phyloP scores from a whole-genome alignment of 1,140 invertebrate genomes.

The Chrysopa pallens region DNA sequence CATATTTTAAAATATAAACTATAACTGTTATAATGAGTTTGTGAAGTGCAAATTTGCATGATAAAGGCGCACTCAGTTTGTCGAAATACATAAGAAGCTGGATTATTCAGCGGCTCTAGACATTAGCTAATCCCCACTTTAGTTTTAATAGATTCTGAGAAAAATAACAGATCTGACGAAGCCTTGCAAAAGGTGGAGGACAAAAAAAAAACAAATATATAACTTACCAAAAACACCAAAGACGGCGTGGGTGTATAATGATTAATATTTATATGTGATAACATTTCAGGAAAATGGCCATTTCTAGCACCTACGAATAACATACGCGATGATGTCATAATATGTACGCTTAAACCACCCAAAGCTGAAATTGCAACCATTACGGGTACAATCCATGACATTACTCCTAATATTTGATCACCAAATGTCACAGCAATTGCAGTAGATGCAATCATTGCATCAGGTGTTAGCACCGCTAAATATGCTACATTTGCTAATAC shows the following conservation, averaged over 20 bases:
- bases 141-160: too few species aligned
- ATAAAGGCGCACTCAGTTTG: too few species aligned
- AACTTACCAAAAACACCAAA: conserved; percentile 62
- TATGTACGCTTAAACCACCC: conserved; percentile 72
- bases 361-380: conserved; percentile 74
- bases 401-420: conserved; percentile 46
- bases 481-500: conserved; percentile 87
- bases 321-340: conserved; percentile 78
- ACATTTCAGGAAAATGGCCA: conserved; percentile 68
- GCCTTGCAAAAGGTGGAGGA: conserved; percentile 1
- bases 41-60: too few species aligned
- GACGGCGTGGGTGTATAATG: conserved; percentile 71
- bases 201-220: conserved; percentile 1
- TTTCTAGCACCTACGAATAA: conserved; percentile 83
- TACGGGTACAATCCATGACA: conserved; percentile 63
- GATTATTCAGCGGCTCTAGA: too few species aligned
- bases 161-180: neutral
- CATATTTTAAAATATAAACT: too few species aligned
- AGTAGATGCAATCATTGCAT: conserved; percentile 65
- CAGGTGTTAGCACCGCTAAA: conserved; percentile 71
- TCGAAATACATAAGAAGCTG: too few species aligned
- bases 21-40: too few species aligned
- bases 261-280: conserved; percentile 70
- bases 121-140: too few species aligned
- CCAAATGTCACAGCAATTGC: conserved; percentile 92